A percentile compares a stretch with the other conserved stretches of the same genome.
phyloP scores from a whole-genome alignment of 2,113 vertebrate species.

The Sphaerodactylus townsendi region DNA sequence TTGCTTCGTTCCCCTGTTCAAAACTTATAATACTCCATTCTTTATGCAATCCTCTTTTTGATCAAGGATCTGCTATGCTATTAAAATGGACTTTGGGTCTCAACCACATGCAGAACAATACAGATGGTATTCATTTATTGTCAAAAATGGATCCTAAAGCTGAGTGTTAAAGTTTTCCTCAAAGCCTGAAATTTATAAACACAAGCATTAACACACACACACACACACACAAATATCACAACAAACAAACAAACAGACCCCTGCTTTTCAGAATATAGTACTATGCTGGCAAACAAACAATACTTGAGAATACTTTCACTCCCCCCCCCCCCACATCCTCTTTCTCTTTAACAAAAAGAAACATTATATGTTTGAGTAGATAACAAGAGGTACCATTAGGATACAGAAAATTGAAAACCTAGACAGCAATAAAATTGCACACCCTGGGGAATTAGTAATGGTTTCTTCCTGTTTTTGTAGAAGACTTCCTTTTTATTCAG shows the following conservation, averaged over 20 bases:
- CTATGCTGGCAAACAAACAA: conserved; percentile 34
- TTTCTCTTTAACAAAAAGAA: conserved; percentile 54
- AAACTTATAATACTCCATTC: conserved; percentile 3
- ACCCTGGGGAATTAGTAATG: conserved; percentile 61
- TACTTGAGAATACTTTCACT: neutral
- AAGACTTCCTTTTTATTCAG: conserved; percentile 69
- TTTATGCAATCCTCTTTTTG: neutral
- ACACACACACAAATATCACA: neutral
- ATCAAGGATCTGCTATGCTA: rapidly evolving
- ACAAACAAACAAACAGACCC: neutral
- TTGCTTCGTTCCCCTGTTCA: neutral
- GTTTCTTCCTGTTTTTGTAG: conserved; percentile 55
- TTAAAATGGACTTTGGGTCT: conserved; percentile 14
- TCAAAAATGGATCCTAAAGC: neutral
- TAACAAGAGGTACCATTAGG: conserved; percentile 53
- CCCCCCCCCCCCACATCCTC: neutral
- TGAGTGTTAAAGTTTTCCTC: neutral
- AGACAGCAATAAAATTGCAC: conserved; percentile 57
- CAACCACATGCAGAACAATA: conserved; percentile 1
- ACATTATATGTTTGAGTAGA: conserved; percentile 57
- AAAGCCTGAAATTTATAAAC: conserved; percentile 42
- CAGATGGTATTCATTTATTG: conserved; percentile 7
- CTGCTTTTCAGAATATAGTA: conserved; percentile 28
- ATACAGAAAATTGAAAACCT: conserved; percentile 71
- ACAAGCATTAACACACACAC: conserved; percentile 13